Percentiles rank a stretch among this genome's conserved stretches.
phyloP scores from a whole-genome alignment of 30 jellyfish, hydroid and myxozoan species.

The Rhopilema esculentum region DNA sequence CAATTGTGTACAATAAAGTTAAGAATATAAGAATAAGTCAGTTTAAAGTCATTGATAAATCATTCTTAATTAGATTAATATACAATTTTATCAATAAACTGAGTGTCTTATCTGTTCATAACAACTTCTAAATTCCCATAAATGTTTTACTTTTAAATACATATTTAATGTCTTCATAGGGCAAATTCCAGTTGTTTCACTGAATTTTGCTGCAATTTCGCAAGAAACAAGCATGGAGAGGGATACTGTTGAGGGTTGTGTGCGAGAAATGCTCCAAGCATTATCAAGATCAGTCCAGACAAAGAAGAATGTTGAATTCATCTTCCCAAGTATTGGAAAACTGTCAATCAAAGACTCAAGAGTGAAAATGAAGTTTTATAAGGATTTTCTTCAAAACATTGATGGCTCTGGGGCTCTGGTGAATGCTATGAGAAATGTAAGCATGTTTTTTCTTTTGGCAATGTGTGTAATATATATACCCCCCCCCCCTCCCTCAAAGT shows the following conservation, averaged over 20 bases:
- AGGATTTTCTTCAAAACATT: conserved; percentile 81
- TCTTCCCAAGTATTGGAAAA: conserved; percentile 82
- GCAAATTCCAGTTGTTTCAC: conserved; percentile 87
- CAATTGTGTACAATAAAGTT: no score
- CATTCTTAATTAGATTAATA: no score
- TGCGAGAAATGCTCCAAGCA: conserved; percentile 89
- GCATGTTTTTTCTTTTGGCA: neutral
- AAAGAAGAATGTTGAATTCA: conserved; percentile 67
- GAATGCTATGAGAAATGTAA: conserved; percentile 82
- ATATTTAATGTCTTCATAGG: conserved; percentile 54
- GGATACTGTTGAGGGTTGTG: conserved; percentile 94
- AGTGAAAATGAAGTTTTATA: conserved; percentile 93
- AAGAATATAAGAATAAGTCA: no score
- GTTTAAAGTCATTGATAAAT: no score
- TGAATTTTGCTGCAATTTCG: conserved; percentile 85
- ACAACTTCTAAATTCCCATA: no score
- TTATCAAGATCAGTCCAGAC: conserved; percentile 82
- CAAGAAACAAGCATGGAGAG: conserved; percentile 70
- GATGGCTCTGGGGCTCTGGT: conserved; percentile 82
- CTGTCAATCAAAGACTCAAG: conserved; percentile 69
- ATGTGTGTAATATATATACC: neutral
- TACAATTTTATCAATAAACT: no score
- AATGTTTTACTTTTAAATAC: neutral
- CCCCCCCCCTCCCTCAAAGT: neutral
- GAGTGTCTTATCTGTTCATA: no score